These are phyloP conservation scores for Trididemnum miniatum DNA, from an alignment of 23 tunicate genomes.

Conservation along the genomic window DNA sequence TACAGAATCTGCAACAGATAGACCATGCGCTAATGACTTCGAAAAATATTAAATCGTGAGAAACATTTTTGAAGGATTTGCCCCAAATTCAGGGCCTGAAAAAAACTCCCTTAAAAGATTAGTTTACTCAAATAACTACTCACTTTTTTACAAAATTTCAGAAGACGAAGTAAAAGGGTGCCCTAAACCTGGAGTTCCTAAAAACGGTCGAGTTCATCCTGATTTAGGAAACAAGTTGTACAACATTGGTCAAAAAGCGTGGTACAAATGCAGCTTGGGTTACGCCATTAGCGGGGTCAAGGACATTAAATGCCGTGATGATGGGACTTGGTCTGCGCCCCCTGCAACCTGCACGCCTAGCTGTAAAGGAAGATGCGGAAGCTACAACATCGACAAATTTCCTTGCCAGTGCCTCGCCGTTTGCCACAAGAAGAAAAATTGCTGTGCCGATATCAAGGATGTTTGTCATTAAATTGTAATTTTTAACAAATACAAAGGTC, in stretches of 20 bases:
- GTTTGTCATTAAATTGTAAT: background rate
- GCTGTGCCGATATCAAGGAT: constrained; percentile 2
- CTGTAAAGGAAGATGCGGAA: background rate
- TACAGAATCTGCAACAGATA: too few species aligned
- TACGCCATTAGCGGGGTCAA: constrained; percentile 11
- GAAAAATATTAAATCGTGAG: too few species aligned
- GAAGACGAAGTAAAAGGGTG: too few species aligned
- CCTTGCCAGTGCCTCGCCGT: background rate
- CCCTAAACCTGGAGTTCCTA: constrained; percentile 15
- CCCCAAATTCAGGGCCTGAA: too few species aligned
- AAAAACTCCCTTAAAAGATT: too few species aligned
- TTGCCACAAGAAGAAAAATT: background rate
- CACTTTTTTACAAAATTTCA: too few species aligned
- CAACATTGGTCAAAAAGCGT: constrained; percentile 24
- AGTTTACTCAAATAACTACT: too few species aligned
- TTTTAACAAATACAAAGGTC: too few species aligned
- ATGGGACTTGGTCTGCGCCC: constrained; percentile 26
- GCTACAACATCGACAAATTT: background rate
- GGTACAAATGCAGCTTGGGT: constrained; percentile 39
- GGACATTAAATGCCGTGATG: background rate
- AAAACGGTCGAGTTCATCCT: constrained; percentile 18
- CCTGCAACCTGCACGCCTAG: background rate
- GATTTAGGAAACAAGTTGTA: constrained; percentile 2
- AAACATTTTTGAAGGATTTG: too few species aligned
- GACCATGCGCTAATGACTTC: too few species aligned